Evolutionary conservation across 2,797 vertebrate genomes (phyloP), one percentile per base, ranked within the genome.

Genomic region (Phataginus tetradactyla): DNA sequence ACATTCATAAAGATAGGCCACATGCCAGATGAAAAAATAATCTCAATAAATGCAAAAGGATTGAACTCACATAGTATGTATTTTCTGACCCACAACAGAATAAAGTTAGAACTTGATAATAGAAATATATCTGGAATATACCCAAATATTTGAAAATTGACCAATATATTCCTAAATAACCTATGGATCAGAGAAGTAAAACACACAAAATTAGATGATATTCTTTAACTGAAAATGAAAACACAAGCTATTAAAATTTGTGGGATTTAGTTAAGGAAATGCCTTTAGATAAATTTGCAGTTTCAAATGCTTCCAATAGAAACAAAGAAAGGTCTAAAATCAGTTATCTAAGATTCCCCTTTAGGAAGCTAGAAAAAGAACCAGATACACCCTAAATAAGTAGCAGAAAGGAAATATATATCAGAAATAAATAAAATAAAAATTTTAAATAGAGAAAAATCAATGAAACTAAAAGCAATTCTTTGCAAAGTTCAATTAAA

Each of bases 61-160:
- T 27, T 90, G 51, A 93, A 57, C 34, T 51, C 42, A 53, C 55
- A 85, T 3, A 77, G 23, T 12, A 79, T 34, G 77, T 64, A 32
- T n/a, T 87, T 91, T 63, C 27, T 71, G 69, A 57, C 25, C 77
- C 21, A 64, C 15, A 68, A 63, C 20, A 90, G 74, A 69, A 51
- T 68, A 86, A 80, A 80, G 42, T 51, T 66, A 79, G 49, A 95
- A 68, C 57, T 79, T 29, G 79, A 21, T 25, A 90, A 93, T 68
- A 94, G 42, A 86, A 66, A 17, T 59, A n/a, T 37, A 37, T 61
- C 29, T 94, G 29, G 53, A 71, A 42, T 71, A 45, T 61, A 86
- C 21, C 66, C 59, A 68, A 20, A 45, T 63, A 75, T 63, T 32
- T 69, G 42, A 61, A 75, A 86, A 90, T 68, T 86, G 71, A 90